These are phyloP conservation scores for Apotomis capreana DNA, from an alignment of 2,888 invertebrate genomes.

Conservation along the genomic window DNA sequence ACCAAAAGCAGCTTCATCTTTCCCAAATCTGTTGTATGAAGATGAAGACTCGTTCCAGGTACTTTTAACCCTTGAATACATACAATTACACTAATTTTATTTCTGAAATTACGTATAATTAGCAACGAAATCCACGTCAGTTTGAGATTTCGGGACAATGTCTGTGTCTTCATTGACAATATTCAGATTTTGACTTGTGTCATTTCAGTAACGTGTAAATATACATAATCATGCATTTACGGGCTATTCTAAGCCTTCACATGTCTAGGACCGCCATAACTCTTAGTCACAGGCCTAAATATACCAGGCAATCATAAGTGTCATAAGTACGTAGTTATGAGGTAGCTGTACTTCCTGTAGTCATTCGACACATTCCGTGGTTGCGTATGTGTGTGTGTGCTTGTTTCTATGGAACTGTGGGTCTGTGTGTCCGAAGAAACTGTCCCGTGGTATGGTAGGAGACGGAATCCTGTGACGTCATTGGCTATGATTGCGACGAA, in stretches of 20 bases:
- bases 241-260: not conserved
- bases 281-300: not conserved
- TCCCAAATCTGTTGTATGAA: too few relatives aligned
- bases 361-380: slow-evolving; percentile 62
- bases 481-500: slow-evolving; percentile 46
- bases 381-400: slow-evolving; percentile 28
- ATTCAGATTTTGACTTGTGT: too few relatives aligned
- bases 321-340: slow-evolving; percentile 76
- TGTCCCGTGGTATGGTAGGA: slow-evolving; percentile 43
- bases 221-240: not conserved
- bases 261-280: not conserved
- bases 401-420: not conserved
- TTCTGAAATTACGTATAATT: too few relatives aligned
- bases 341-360: slow-evolving; percentile 72
- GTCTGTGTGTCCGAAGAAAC: slow-evolving; percentile 1
- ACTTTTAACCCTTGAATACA: too few relatives aligned
- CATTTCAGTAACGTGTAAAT: not conserved
- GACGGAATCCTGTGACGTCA: slow-evolving; percentile 46
- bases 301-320: not conserved
- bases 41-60: too few relatives aligned
- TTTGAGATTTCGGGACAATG: too few relatives aligned
- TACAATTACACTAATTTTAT: too few relatives aligned
- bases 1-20: too few relatives aligned
- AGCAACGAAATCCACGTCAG: too few relatives aligned
- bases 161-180: too few relatives aligned